Conservation (phyloP, 2,113 vertebrate genomes). For the Arenaria interpres region DNA sequence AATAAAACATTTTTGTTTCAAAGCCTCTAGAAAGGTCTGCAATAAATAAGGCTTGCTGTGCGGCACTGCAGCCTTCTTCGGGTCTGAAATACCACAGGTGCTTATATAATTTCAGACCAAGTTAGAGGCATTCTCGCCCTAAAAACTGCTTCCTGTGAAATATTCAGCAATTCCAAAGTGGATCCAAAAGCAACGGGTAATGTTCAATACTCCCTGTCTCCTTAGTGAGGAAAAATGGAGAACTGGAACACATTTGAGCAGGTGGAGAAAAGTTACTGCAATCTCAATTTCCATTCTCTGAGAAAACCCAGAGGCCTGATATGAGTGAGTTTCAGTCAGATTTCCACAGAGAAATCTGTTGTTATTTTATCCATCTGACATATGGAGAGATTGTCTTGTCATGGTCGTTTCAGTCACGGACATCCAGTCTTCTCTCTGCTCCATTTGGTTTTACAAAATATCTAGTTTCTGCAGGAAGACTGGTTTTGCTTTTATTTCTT, state of each 20-base stretch:
- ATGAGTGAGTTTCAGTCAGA: not conserved
- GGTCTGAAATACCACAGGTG: not conserved
- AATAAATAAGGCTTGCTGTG: not conserved
- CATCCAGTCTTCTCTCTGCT: not conserved
- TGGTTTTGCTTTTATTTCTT: conserved; percentile 11
- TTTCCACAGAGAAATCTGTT: not conserved
- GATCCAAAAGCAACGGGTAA: not conserved
- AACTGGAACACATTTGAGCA: not conserved
- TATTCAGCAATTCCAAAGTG: not conserved
- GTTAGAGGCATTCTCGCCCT: not conserved
- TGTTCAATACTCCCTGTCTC: not conserved
- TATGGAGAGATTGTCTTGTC: not conserved
- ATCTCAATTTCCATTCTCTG: not conserved
- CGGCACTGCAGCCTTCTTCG: not conserved
- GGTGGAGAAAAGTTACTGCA: not conserved
- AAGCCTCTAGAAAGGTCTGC: not conserved
- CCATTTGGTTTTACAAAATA: not conserved
- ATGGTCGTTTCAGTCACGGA: not conserved
- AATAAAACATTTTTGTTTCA: not conserved
- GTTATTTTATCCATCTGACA: conserved; percentile 1
- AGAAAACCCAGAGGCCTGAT: not conserved
- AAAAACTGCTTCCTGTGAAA: not conserved
- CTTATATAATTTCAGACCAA: not conserved
- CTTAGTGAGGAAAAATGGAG: not conserved
- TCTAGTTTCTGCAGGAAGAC: not conserved